Conservation (phyloP, 37 sponge, comb jelly and placozoan species). For the Dysidea cf. avara region DNA sequence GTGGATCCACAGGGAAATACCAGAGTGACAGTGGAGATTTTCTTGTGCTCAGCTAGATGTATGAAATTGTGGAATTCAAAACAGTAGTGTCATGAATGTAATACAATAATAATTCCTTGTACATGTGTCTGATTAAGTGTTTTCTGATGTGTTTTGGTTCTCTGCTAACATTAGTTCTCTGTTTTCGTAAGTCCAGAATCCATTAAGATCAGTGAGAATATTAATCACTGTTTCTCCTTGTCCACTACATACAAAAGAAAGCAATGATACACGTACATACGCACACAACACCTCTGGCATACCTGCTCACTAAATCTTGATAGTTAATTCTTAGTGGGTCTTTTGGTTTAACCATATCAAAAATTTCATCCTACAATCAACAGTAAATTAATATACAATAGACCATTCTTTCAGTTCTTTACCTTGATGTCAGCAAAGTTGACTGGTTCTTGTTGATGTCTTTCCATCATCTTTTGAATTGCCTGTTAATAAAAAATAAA, state of each 20-base stretch:
- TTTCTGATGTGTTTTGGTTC: slow-evolving; percentile 33
- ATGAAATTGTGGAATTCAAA: slow-evolving; percentile 63
- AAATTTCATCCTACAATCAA: slow-evolving; percentile 86
- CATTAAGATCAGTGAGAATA: slow-evolving; percentile 91
- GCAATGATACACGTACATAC: background rate
- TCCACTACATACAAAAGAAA: slow-evolving; percentile 56
- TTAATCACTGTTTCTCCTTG: slow-evolving; percentile 95
- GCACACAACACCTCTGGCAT: slow-evolving; percentile 3
- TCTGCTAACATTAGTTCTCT: slow-evolving; percentile 91
- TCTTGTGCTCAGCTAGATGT: slow-evolving; percentile 77
- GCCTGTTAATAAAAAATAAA: slow-evolving; percentile 50
- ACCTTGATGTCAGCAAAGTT: slow-evolving; percentile 88
- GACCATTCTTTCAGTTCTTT: background rate
- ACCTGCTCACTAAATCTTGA: slow-evolving; percentile 84
- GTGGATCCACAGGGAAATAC: slow-evolving; percentile 62
- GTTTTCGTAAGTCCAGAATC: slow-evolving; percentile 97
- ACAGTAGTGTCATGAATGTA: no score
- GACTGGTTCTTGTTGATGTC: slow-evolving; percentile 81
- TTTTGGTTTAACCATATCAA: slow-evolving; percentile 96
- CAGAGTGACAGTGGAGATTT: slow-evolving; percentile 61
- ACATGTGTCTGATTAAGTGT: background rate
- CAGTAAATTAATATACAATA: background rate
- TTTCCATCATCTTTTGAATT: slow-evolving; percentile 83
- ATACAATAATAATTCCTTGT: background rate
- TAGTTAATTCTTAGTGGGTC: slow-evolving; percentile 75